Conservation (phyloP, 2,888 invertebrate genomes). For the Octonoba sinensis region DNA sequence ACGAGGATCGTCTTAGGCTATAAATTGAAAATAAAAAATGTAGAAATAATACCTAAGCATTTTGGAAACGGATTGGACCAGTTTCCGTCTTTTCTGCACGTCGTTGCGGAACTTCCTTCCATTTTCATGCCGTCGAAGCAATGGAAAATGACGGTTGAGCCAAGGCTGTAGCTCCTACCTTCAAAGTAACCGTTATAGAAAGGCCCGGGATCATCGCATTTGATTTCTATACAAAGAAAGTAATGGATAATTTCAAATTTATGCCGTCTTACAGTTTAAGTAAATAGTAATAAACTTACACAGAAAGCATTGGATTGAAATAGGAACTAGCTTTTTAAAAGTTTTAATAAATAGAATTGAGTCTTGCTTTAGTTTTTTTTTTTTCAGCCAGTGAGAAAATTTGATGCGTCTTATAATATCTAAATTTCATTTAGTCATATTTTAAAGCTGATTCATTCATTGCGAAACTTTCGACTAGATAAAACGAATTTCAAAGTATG, state of each 20-base stretch:
- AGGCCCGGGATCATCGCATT: slow-evolving; percentile 93
- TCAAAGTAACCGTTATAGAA: slow-evolving; percentile 94
- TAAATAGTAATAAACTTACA: no score
- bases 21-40: not conserved
- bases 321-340: no score
- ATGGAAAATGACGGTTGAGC: slow-evolving; percentile 91
- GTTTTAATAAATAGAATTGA: no score
- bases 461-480: no score
- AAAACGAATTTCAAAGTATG: no score
- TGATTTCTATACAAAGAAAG: slow-evolving; percentile 80
- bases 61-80: slow-evolving; percentile 95
- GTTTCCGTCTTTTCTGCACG: slow-evolving; percentile 90
- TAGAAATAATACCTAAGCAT: slow-evolving; percentile 79
- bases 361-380: no score
- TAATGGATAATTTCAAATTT: not conserved
- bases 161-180: slow-evolving; percentile 85
- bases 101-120: slow-evolving; percentile 86
- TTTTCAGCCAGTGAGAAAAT: no score
- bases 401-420: no score
- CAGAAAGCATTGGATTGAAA: no score
- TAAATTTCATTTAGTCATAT: no score
- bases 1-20: no score
- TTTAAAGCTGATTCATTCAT: no score
- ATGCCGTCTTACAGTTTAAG: not conserved
- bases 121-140: slow-evolving; percentile 93